phyloP scores from a whole-genome alignment of 2,797 vertebrate genomes.

The Sebastes hubbsi region DNA sequence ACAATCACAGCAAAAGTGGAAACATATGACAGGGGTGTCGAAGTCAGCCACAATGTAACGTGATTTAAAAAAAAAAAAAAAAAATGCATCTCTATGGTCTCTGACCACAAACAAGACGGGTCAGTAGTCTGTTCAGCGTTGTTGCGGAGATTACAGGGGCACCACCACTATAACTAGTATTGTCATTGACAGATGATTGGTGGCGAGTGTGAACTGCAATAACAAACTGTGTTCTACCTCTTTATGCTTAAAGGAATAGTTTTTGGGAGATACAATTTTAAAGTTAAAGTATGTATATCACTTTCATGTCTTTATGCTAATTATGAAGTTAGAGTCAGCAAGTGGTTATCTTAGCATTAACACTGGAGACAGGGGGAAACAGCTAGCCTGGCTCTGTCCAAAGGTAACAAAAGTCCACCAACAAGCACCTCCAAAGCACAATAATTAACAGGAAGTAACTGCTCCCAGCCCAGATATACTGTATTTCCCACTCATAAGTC shows the following conservation, averaged over 20 bases:
- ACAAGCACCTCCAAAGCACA: not conserved
- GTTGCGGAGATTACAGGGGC: not conserved
- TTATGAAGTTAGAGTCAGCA: not conserved
- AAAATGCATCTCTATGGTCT: not conserved
- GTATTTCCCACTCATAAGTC: not conserved
- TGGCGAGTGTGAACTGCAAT: not conserved
- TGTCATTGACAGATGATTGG: not conserved
- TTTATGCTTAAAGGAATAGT: not conserved
- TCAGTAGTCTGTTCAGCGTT: not conserved
- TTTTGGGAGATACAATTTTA: not conserved
- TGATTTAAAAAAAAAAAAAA: slow-evolving; percentile 13
- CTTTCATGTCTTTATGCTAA: not conserved
- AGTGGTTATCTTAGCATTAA: fast-evolving
- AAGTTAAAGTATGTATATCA: not conserved
- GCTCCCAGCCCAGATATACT: not conserved
- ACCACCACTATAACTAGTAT: not conserved
- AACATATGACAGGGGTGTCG: slow-evolving; percentile 72
- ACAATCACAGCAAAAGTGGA: slow-evolving; percentile 80
- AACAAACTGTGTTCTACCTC: not conserved
- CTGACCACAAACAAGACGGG: slow-evolving; percentile 26
- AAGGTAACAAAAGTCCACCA: not conserved
- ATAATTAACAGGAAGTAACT: not conserved
- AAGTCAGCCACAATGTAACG: slow-evolving; percentile 43
- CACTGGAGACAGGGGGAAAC: fast-evolving
- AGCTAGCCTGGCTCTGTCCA: not conserved